Conservation (phyloP, 1,140 invertebrate species). For the Frieseomelitta varia region DNA sequence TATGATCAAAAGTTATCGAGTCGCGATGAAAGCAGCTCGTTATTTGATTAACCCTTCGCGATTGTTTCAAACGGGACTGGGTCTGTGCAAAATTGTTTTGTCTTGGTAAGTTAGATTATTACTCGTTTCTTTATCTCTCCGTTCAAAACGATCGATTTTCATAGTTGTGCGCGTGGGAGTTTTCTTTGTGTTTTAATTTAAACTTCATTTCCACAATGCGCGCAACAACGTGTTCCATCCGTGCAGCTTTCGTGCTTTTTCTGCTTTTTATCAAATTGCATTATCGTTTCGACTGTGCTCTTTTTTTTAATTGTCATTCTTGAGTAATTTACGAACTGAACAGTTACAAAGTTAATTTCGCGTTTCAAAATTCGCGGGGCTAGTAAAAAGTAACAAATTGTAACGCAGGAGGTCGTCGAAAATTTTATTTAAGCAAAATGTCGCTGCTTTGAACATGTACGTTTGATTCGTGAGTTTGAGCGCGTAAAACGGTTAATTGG, state of each 20-base stretch:
- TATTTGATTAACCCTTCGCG: background rate
- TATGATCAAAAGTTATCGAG: background rate
- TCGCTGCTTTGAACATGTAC: no score
- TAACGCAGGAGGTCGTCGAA: background rate
- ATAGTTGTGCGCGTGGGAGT: background rate
- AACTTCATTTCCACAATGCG: background rate
- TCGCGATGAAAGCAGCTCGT: background rate
- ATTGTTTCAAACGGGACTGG: background rate
- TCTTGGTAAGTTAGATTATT: background rate
- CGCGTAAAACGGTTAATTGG: background rate
- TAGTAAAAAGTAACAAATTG: background rate
- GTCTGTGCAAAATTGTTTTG: background rate
- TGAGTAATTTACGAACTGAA: background rate
- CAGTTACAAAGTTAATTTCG: background rate
- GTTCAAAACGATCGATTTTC: background rate
- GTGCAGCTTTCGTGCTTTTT: no score
- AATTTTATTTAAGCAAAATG: no score
- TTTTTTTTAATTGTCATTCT: background rate
- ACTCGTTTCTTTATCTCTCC: background rate
- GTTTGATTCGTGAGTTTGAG: no score
- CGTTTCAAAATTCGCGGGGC: background rate
- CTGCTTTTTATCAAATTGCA: background rate
- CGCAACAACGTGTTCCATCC: background rate
- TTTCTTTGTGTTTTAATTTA: background rate
- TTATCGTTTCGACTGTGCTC: background rate